Evolutionary conservation across 2,797 vertebrate genomes (phyloP).

Genomic region (Ispidina lecontei): DNA sequence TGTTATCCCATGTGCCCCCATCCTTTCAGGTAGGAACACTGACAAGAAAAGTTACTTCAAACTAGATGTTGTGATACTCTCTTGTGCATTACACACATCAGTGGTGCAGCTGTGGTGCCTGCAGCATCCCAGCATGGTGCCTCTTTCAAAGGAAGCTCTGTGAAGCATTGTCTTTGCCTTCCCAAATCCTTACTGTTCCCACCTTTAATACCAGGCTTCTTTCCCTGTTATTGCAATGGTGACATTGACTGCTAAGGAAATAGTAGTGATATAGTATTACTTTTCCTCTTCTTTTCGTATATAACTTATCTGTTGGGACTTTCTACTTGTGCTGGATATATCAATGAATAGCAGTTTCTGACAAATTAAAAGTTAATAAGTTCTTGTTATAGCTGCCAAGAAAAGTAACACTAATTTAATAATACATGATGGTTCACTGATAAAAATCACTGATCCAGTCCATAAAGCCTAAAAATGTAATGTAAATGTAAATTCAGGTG

Average conservation of each 20-base stretch:
- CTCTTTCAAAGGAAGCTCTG: background rate
- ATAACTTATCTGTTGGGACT: background rate
- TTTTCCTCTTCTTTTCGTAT: background rate
- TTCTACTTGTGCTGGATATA: background rate
- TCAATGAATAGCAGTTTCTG: background rate
- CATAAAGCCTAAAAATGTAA: background rate
- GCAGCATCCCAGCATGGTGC: background rate
- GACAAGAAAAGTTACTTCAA: background rate
- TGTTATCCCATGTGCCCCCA: background rate
- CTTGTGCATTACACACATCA: background rate
- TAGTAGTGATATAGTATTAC: background rate
- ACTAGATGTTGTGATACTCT: background rate
- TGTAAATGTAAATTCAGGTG: background rate
- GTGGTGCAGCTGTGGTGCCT: background rate
- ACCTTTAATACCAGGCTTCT: background rate
- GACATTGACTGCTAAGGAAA: background rate
- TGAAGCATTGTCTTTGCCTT: background rate
- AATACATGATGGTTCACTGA: background rate
- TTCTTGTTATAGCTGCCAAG: background rate
- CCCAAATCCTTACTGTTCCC: background rate
- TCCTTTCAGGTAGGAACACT: background rate
- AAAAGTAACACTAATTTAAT: background rate
- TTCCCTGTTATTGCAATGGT: background rate
- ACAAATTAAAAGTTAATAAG: background rate
- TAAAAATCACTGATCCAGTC: background rate